Evolutionary conservation across 92 coral and sea anemone species (phyloP).

Genomic region (Desmophyllum pertusum): DNA sequence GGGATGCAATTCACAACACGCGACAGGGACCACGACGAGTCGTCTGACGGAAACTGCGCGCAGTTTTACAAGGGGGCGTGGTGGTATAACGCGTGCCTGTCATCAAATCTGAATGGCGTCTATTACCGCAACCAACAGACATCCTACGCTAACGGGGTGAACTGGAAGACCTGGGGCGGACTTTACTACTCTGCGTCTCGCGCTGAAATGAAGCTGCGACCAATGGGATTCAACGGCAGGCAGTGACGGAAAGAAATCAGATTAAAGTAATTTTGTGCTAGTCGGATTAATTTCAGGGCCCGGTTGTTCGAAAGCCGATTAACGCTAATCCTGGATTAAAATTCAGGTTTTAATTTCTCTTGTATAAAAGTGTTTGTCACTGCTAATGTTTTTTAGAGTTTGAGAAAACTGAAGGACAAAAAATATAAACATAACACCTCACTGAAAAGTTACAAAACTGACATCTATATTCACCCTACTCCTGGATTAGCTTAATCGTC

Average conservation of each 20-base stretch:
- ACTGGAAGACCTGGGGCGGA: conserved; percentile 69
- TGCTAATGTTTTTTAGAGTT: no score
- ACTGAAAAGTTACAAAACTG: no score
- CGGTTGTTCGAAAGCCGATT: no score
- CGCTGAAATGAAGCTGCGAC: conserved; percentile 58
- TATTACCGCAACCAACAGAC: conserved; percentile 58
- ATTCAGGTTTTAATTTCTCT: no score
- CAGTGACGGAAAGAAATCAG: background rate
- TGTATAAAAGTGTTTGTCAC: no score
- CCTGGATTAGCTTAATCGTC: no score
- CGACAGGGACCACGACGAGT: conserved; percentile 57
- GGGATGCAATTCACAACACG: conserved; percentile 63
- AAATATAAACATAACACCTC: no score
- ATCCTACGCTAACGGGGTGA: conserved; percentile 66
- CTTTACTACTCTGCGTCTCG: conserved; percentile 51
- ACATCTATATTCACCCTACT: no score
- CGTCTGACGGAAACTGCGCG: conserved; percentile 59
- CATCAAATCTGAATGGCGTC: conserved; percentile 57
- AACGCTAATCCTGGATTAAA: no score
- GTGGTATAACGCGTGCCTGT: conserved; percentile 60
- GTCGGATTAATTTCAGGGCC: no score
- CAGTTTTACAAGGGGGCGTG: conserved; percentile 62
- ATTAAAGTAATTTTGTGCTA: background rate
- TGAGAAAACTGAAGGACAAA: no score
- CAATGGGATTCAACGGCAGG: conserved; percentile 35